These are phyloP conservation scores for Ataeniobius toweri DNA, from an alignment of 2,797 vertebrate genomes.

Conservation along the genomic window DNA sequence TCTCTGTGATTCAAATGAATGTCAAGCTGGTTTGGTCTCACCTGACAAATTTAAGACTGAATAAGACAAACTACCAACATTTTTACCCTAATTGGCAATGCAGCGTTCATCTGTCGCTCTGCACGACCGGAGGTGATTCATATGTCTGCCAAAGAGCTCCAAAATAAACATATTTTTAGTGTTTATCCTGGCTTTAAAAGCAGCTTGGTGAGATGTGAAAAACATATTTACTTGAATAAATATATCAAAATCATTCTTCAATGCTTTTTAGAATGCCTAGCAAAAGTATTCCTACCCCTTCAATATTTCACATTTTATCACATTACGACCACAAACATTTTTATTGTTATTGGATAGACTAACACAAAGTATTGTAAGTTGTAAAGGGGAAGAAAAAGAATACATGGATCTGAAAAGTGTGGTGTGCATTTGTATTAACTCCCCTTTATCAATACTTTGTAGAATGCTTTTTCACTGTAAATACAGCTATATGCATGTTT, in stretches of 20 bases:
- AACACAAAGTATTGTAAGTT: not conserved
- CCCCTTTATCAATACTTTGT: not conserved
- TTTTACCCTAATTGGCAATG: slow-evolving; percentile 16
- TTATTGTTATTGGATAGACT: not conserved
- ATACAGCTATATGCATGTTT: not conserved
- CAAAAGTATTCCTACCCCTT: not conserved
- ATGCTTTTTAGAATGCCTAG: not conserved
- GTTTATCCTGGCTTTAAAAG: not conserved
- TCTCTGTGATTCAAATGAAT: slow-evolving; percentile 55
- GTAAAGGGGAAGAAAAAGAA: not conserved
- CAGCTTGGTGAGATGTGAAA: not conserved
- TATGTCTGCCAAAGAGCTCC: not conserved
- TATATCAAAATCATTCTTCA: not conserved
- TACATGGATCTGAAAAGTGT: not conserved
- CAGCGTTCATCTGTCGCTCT: slow-evolving; percentile 10
- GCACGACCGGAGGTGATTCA: not conserved
- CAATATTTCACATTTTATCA: not conserved
- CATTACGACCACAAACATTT: not conserved
- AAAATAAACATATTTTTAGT: not conserved
- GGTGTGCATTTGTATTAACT: not conserved
- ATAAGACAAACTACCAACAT: slow-evolving; percentile 29
- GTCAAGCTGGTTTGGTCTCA: slow-evolving; percentile 31
- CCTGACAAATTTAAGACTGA: slow-evolving; percentile 32
- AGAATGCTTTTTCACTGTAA: not conserved
- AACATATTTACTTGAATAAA: not conserved